These are phyloP conservation scores for Poecilus cupreus DNA, from an alignment of 2,888 invertebrate species.

Conservation along the genomic window DNA sequence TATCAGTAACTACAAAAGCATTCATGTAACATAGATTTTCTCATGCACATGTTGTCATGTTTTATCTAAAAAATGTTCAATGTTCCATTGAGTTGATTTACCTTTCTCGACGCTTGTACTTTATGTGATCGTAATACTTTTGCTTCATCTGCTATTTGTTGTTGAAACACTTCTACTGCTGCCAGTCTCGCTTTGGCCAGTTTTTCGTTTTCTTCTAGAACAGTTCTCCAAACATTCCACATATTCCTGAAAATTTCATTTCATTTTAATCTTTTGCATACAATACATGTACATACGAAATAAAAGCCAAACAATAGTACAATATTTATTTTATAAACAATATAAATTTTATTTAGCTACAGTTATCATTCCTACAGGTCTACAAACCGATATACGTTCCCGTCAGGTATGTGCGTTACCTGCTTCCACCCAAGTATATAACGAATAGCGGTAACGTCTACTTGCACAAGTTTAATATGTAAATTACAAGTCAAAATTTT, in stretches of 20 bases:
- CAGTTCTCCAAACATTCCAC: constrained; percentile 98
- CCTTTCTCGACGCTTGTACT: constrained; percentile 87
- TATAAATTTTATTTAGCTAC: no score
- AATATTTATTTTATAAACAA: no score
- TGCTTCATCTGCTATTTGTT: constrained; percentile 95
- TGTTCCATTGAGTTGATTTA: constrained; percentile 67
- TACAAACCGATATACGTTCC: no score
- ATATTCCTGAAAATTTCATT: constrained; percentile 85
- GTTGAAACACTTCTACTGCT: constrained; percentile 95
- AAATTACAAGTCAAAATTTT: no score
- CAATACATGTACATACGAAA: no score
- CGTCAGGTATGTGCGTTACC: no score
- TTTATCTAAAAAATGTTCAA: constrained; percentile 51
- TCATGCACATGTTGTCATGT: neutral
- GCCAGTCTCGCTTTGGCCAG: constrained; percentile 92
- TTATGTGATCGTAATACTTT: constrained; percentile 90
- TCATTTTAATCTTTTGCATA: no score
- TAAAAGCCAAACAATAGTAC: no score
- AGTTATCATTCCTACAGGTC: no score
- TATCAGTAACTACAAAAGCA: constrained; percentile 2
- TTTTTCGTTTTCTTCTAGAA: constrained; percentile 96
- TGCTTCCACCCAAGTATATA: no score
- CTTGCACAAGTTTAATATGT: no score
- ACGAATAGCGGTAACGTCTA: no score
- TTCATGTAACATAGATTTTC: neutral